Conservation (phyloP, 2,113 vertebrate genomes). For the Ranitomeya imitator region DNA sequence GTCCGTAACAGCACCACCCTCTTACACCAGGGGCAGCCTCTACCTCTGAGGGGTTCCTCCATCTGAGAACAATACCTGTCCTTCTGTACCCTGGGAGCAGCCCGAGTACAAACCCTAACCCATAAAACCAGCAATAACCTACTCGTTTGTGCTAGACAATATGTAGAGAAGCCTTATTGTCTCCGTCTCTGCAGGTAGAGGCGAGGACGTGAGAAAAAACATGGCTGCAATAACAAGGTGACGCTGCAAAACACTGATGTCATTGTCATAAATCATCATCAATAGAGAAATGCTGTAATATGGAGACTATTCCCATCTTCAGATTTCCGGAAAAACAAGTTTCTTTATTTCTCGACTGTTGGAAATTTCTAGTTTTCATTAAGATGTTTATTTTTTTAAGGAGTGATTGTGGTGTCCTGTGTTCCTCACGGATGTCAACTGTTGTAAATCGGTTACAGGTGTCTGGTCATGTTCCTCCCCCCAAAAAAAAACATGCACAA, state of each 20-base stretch:
- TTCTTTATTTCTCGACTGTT: background rate
- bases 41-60: background rate
- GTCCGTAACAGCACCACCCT: too few relatives aligned
- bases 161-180: background rate
- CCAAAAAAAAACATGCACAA: background rate
- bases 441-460: background rate
- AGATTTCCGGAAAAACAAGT: conserved; percentile 35
- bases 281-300: background rate
- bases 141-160: background rate
- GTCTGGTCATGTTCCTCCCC: background rate
- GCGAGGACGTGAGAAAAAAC: background rate
- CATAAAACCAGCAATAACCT: background rate
- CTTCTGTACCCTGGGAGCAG: background rate
- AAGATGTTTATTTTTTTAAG: background rate
- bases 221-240: background rate
- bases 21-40: background rate
- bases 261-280: conserved; percentile 5
- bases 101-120: background rate
- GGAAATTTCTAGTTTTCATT: background rate
- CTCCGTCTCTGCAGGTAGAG: background rate
- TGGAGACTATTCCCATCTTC: background rate
- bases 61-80: background rate
- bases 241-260: background rate
- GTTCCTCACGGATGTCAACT: background rate
- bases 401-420: background rate